Evolutionary conservation across 2,888 invertebrate species (phyloP), one percentile per base, ranked within the genome.

Genomic region (Urechis unicinctus): DNA sequence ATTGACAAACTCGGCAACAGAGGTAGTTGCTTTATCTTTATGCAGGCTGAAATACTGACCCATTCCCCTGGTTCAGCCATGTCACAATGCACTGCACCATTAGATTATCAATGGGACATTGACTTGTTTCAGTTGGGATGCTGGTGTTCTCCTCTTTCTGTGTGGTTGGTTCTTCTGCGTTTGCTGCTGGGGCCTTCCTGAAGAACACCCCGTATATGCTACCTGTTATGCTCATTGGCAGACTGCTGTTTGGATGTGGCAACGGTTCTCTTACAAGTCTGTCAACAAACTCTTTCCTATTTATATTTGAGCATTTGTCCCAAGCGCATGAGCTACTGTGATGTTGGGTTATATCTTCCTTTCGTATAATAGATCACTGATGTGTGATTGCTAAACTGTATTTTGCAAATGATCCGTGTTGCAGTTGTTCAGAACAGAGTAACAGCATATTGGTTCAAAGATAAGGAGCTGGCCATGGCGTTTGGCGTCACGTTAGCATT

Each of bases 201-300:
- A 68, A 68, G 59, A 74, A 74, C 44, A 76, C 77, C 21, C 58
- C 67, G 3, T 68, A 66, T 54, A 68, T 78, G 72, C 58, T 78
- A 26, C 78, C 78, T 21, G 53, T 78, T 6, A 78, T 78, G 78
- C 67, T 78, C 28, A 47, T 77, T 21, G 78, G 78, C 28, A 69
- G 78, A 41, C 66, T 78, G n/a, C 46, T 78, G 22, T 78, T 78
- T 69, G 78, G 78, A 3, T 73, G 78, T 30, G 78, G 78, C 24
- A 78, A 78, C 67, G 78, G 78, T n/a, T 78, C 78, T 17, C 66
- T 78, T 3, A 77, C 78, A 56, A 77, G 78, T 78, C 63, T 62
- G 69, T 48, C 13, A 22, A 1, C n/a, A n/a, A n/a, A n/a, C n/a
- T n/a, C n/a, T n/a, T n/a, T n/a, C n/a, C n/a, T n/a, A n/a, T n/a